Percentiles rank a stretch among this genome's conserved stretches.
Evolutionary conservation across 2,888 invertebrate species (phyloP).

Genomic region (Perdita meconis): DNA sequence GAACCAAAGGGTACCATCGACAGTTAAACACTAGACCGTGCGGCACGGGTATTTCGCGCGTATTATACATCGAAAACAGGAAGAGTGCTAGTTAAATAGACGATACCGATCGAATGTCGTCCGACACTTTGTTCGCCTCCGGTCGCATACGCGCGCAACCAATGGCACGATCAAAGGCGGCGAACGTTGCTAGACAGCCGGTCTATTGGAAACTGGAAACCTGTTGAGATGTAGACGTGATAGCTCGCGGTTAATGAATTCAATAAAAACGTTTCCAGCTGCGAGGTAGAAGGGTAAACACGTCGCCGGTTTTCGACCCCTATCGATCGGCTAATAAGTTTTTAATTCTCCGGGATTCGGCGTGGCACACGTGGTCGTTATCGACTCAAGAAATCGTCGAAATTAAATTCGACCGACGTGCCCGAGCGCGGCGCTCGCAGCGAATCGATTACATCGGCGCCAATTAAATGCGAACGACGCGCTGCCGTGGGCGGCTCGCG

Average conservation of each 20-base stretch:
- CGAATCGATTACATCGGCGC: slow-evolving; percentile 36
- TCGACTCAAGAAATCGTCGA: slow-evolving; percentile 38
- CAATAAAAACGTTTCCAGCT: slow-evolving; percentile 30
- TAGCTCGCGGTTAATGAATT: slow-evolving; percentile 39
- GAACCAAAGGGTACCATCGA: slow-evolving; percentile 13
- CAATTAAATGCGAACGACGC: slow-evolving; percentile 29
- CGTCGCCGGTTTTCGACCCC: neutral
- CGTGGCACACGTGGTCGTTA: slow-evolving; percentile 15
- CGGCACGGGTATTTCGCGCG: neutral
- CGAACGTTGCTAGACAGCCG: neutral
- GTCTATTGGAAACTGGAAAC: slow-evolving; percentile 47
- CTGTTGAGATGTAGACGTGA: slow-evolving; percentile 34
- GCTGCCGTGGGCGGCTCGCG: neutral
- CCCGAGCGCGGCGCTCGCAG: slow-evolving; percentile 14
- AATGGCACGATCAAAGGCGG: slow-evolving; percentile 5
- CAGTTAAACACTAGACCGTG: neutral
- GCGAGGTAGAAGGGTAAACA: slow-evolving; percentile 9
- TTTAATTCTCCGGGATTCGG: slow-evolving; percentile 26
- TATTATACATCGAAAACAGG: slow-evolving; percentile 10
- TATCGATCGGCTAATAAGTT: slow-evolving; percentile 27
- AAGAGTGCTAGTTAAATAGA: slow-evolving; percentile 6
- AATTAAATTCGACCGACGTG: slow-evolving; percentile 28
- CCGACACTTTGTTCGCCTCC: slow-evolving; percentile 6
- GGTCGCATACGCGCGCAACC: neutral
- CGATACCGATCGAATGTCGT: neutral